These are phyloP conservation scores for Spinus pinus DNA, from an alignment of 2,797 vertebrate genomes.

Conservation along the genomic window DNA sequence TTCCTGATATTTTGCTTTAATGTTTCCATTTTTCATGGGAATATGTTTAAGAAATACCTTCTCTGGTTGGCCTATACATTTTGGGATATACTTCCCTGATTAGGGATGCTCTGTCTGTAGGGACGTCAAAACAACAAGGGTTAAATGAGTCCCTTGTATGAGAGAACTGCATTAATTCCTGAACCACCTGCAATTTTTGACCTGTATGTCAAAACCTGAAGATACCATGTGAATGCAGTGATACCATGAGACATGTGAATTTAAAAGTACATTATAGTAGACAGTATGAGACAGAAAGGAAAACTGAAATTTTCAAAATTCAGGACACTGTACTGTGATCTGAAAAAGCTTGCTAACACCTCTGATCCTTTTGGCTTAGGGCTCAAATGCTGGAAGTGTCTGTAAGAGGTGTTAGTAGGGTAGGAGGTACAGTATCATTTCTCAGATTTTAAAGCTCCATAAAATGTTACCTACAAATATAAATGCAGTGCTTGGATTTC, in stretches of 20 bases:
- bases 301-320: neutral
- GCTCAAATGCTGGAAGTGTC: neutral
- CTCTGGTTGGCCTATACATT: neutral
- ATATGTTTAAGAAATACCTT: neutral
- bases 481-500: neutral
- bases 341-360: neutral
- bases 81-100: neutral
- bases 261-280: neutral
- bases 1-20: neutral
- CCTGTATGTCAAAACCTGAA: neutral
- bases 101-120: neutral
- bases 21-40: neutral
- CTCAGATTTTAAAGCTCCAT: neutral
- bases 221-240: neutral
- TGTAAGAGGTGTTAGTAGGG: neutral
- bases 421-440: neutral
- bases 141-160: neutral
- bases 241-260: neutral
- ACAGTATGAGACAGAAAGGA: neutral
- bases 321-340: neutral
- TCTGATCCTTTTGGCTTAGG: neutral
- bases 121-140: neutral
- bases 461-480: neutral
- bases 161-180: neutral
- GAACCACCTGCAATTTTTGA: neutral